Evolutionary conservation across 2,113 vertebrate species (phyloP).

Genomic region (Motacilla tschutschensis): DNA sequence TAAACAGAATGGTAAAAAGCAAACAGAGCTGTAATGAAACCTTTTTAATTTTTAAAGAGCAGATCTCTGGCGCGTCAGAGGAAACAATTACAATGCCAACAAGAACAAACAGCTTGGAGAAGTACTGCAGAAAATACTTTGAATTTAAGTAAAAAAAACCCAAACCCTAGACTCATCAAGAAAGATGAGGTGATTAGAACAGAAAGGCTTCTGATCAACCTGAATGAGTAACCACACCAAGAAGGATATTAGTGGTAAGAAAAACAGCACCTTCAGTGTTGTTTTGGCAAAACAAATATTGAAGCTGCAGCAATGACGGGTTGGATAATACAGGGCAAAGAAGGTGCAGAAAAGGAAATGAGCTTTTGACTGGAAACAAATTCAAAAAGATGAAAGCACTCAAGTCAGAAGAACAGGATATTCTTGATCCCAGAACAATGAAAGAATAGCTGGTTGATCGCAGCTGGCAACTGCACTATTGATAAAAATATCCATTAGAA

Average conservation of each 20-base stretch:
- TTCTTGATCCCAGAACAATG: neutral
- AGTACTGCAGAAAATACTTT: neutral
- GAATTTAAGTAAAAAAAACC: neutral
- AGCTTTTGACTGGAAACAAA: neutral
- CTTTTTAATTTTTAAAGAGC: conserved; percentile 18
- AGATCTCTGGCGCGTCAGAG: neutral
- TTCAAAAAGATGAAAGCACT: neutral
- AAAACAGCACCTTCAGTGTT: neutral
- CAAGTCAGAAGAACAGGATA: neutral
- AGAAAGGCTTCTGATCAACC: neutral
- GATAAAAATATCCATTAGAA: neutral
- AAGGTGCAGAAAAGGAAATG: neutral
- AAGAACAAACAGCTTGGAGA: conserved; percentile 1
- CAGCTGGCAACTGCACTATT: neutral
- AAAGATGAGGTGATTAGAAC: neutral
- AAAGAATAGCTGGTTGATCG: neutral
- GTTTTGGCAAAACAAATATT: neutral
- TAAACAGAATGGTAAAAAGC: neutral
- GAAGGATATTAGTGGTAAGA: neutral
- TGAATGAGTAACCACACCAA: neutral
- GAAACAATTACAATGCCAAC: neutral
- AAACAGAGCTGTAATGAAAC: neutral
- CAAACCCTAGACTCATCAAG: neutral
- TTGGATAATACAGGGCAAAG: neutral
- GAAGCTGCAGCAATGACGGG: neutral